These are phyloP conservation scores for Sinocyclocheilus maitianheensis DNA, from an alignment of 2,113 vertebrate genomes.

Conservation along the genomic window DNA sequence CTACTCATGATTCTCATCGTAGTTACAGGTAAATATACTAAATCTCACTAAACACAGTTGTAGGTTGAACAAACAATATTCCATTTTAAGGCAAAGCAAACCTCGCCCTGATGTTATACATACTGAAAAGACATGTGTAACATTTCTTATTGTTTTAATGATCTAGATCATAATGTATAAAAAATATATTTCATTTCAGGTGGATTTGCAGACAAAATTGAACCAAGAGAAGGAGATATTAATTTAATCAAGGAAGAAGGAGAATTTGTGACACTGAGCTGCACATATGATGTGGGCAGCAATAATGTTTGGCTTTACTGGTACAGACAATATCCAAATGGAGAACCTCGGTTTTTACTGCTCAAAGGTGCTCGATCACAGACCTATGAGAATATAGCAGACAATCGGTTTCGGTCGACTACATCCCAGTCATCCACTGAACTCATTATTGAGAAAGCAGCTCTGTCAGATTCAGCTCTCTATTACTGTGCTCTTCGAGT, in stretches of 20 bases:
- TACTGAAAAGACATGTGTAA: background rate
- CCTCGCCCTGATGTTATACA: too few species aligned
- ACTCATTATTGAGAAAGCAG: background rate
- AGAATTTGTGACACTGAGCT: constrained; percentile 3
- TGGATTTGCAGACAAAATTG: background rate
- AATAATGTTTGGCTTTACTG: background rate
- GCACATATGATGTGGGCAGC: constrained; percentile 23
- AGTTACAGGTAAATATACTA: background rate
- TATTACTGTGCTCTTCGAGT: constrained; percentile 21
- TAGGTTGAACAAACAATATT: background rate
- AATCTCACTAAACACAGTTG: background rate
- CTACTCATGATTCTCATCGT: background rate
- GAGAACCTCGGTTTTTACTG: constrained; percentile 17
- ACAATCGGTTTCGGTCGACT: background rate
- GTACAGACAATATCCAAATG: constrained; percentile 27
- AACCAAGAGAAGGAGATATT: background rate
- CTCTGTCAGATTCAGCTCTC: constrained; percentile 31
- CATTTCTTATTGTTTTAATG: background rate
- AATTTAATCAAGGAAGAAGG: background rate
- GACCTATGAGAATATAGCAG: background rate
- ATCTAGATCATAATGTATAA: background rate
- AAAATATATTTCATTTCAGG: background rate
- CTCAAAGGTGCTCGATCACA: background rate
- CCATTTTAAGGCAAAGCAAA: background rate
- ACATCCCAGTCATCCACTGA: background rate